These are phyloP conservation scores for Isurus oxyrinchus DNA, from an alignment of 2,113 vertebrate genomes.

Conservation along the genomic window DNA sequence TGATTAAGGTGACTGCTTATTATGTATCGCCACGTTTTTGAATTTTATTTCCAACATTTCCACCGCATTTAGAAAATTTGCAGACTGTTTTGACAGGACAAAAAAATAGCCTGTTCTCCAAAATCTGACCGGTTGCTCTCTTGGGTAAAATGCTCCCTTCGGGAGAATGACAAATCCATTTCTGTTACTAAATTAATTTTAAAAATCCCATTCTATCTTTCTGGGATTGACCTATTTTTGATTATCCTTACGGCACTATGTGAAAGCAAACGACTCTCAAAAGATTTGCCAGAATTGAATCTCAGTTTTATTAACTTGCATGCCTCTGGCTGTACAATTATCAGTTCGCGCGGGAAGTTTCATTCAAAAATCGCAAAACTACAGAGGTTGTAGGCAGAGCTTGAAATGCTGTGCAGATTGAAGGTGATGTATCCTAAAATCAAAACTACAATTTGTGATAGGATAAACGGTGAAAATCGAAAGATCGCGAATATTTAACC, in stretches of 20 bases:
- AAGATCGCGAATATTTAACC: neutral
- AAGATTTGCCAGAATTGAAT: neutral
- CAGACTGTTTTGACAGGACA: neutral
- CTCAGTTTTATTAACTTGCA: neutral
- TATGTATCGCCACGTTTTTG: neutral
- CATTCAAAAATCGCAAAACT: neutral
- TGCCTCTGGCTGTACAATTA: neutral
- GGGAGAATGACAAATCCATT: neutral
- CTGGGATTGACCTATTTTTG: neutral
- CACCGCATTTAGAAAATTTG: neutral
- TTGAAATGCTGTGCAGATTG: neutral
- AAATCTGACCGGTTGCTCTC: neutral
- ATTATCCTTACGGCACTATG: neutral
- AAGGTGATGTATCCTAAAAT: neutral
- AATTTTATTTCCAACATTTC: neutral
- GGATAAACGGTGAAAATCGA: neutral
- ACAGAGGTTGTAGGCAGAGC: neutral
- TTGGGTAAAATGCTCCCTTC: neutral
- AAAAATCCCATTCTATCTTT: neutral
- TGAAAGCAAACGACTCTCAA: neutral
- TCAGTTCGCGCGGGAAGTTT: neutral
- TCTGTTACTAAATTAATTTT: neutral
- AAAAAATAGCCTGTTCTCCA: neutral
- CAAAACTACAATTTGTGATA: neutral
- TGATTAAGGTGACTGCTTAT: neutral